These are phyloP conservation scores for Lophotriccus pileatus DNA, from an alignment of 2,797 vertebrate species.

Conservation along the genomic window DNA sequence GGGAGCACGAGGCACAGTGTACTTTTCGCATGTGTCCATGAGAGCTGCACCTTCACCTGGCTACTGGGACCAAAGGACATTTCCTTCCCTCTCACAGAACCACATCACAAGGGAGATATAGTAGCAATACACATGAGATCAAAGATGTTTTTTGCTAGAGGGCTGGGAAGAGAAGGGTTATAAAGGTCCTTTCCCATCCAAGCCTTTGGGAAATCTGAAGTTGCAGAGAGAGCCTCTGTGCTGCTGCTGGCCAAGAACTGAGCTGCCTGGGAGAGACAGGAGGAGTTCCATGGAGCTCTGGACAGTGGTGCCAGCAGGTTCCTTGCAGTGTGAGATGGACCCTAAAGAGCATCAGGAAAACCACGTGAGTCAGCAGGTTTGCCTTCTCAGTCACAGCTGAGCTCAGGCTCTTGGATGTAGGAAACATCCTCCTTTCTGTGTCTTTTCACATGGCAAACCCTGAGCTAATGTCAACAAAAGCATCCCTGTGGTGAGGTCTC, in stretches of 20 bases:
- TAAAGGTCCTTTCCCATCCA: constrained; percentile 15
- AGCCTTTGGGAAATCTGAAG: constrained; percentile 13
- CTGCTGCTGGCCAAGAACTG: neutral
- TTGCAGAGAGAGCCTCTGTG: neutral
- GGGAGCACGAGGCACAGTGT: neutral
- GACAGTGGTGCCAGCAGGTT: neutral
- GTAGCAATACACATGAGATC: neutral
- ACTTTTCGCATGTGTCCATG: neutral
- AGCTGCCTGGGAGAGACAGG: neutral
- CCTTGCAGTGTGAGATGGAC: neutral
- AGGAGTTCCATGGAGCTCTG: neutral
- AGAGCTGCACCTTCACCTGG: constrained; percentile 25
- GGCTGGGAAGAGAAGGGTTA: neutral
- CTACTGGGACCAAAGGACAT: neutral
- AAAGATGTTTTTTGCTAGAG: neutral
- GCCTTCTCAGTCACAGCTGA: neutral
- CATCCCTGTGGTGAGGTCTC: neutral
- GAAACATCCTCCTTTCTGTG: neutral
- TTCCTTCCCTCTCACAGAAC: neutral
- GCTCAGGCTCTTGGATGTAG: neutral
- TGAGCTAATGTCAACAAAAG: neutral
- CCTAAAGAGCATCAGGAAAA: neutral
- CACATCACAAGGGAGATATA: neutral
- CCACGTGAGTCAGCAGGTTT: neutral
- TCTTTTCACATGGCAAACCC: neutral